Conservation (phyloP, 1,140 invertebrate species). For the Ceratina japonica region DNA sequence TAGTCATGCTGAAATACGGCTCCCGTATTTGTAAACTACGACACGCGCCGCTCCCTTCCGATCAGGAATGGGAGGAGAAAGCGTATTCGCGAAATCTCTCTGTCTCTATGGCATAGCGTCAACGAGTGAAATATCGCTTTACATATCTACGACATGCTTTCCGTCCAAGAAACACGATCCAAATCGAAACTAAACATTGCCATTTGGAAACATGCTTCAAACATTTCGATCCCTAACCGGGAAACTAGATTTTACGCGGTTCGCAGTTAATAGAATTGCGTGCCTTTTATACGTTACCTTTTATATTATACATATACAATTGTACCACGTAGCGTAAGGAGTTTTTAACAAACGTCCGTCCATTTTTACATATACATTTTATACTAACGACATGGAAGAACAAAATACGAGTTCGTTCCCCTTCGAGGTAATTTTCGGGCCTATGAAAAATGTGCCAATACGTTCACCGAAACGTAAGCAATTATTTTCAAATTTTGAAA, state of each 20-base stretch:
- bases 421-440: too few species aligned
- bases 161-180: too few species aligned
- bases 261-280: too few species aligned
- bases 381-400: too few species aligned
- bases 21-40: constrained; percentile 83
- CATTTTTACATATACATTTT: constrained; percentile 37
- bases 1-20: constrained; percentile 86
- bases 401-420: too few species aligned
- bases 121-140: constrained; percentile 13
- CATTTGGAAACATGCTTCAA: neutral
- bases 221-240: neutral
- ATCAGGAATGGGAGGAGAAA: constrained; percentile 81
- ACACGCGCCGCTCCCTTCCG: constrained; percentile 82
- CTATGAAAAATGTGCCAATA: neutral
- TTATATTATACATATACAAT: neutral
- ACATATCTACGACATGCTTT: neutral
- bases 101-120: constrained; percentile 67
- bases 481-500: neutral
- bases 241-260: neutral
- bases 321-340: constrained; percentile 2
- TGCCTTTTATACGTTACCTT: constrained; percentile 34
- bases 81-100: constrained; percentile 84
- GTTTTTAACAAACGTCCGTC: constrained; percentile 48
- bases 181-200: neutral
- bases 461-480: neutral